Conservation (phyloP, 2,113 vertebrate genomes). For the Chaetops frenatus region DNA sequence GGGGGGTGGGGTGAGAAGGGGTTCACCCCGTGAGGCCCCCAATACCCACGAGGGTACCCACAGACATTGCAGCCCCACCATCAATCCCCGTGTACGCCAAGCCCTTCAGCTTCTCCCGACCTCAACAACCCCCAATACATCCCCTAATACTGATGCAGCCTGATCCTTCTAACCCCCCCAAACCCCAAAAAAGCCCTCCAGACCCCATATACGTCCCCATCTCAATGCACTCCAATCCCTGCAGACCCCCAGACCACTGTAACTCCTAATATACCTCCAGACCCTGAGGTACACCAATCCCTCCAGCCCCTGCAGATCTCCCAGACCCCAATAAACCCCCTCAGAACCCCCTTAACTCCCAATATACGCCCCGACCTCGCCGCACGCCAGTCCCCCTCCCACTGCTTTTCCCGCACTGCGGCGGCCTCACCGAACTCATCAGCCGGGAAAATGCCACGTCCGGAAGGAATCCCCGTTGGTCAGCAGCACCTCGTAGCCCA, state of each 20-base stretch:
- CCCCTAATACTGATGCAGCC: neutral
- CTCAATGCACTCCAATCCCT: neutral
- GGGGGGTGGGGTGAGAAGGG: neutral
- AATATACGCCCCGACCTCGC: neutral
- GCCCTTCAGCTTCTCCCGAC: neutral
- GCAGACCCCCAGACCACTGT: neutral
- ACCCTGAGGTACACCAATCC: neutral
- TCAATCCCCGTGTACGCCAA: neutral
- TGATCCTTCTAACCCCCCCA: neutral
- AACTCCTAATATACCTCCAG: neutral
- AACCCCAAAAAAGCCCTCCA: neutral
- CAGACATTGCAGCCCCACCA: neutral
- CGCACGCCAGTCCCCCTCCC: neutral
- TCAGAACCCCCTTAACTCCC: neutral
- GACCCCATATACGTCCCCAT: neutral
- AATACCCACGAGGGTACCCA: neutral
- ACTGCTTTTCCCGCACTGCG: neutral
- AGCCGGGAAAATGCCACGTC: neutral
- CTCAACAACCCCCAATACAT: neutral
- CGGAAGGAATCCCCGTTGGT: neutral
- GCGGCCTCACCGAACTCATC: neutral
- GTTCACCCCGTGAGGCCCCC: neutral
- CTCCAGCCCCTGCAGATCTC: neutral
- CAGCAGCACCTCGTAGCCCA: no score
- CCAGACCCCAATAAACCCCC: neutral